phyloP scores from a whole-genome alignment of 2,797 vertebrate species.

The Phrynocephalus forsythii region DNA sequence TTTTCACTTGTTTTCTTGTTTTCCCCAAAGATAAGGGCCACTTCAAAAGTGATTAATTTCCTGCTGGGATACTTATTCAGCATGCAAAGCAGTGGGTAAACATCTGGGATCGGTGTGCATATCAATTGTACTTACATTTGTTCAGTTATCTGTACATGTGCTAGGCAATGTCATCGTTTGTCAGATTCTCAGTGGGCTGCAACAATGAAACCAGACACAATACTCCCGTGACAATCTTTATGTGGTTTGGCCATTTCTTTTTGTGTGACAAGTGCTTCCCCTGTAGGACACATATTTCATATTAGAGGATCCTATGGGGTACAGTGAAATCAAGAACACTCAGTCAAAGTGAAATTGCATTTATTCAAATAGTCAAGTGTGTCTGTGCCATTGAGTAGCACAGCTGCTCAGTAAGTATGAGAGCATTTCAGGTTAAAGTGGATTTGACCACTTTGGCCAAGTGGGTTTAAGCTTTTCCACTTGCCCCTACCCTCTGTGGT shows the following conservation, averaged over 20 bases:
- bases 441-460: not conserved
- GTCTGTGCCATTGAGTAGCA: not conserved
- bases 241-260: not conserved
- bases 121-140: not conserved
- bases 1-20: not conserved
- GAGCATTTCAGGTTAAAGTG: not conserved
- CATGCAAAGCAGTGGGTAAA: not conserved
- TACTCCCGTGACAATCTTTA: not conserved
- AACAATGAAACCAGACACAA: not conserved
- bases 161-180: not conserved
- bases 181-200: not conserved
- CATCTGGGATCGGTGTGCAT: not conserved
- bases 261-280: not conserved
- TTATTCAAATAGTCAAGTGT: conserved; percentile 16
- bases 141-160: not conserved
- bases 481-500: not conserved
- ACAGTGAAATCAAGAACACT: not conserved
- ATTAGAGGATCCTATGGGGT: not conserved
- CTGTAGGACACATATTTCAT: not conserved
- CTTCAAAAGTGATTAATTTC: not conserved
- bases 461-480: not conserved
- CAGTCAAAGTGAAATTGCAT: conserved; percentile 9
- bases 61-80: not conserved
- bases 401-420: not conserved
- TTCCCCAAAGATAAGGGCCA: not conserved